Base-by-base conservation (phyloP, 2,797 vertebrate species). In the Acanthiza pusilla region DNA sequence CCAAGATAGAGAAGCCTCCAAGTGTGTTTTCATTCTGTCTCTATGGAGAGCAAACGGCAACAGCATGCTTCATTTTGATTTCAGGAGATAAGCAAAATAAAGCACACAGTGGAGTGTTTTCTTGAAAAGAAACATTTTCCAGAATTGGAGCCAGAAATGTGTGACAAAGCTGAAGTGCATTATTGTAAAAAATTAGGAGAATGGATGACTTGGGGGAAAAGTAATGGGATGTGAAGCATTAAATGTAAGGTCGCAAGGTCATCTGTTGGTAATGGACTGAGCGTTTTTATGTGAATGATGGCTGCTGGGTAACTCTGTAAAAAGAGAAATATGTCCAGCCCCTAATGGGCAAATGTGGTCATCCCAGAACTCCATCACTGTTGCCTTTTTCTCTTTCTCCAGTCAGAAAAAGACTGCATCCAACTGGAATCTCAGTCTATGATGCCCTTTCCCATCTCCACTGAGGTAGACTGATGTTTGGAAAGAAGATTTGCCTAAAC, bases 11-110 rank as follows among this genome's bases (percentile, higher is more conserved):
- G 67, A 77, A 84, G 22, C 30, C 30, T 42, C 16, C 40, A 32
- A 88, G 72, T n/a, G 42, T 70, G 47, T 75, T 76, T 92, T 92
- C 7, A 1, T 75, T 84, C 63, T 89, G 13, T 83, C 19, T 92
- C 65, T 92, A 29, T 40, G 53, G 66, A 91, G 30, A 73, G 68
- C 67, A 62, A 83, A 91, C 0, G 7, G 88, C 79, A 90, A 93
- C 6, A 8, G 47, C 76, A 70, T 67, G 71, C 73, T 92, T 89
- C 73, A 40, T 85, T 96, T 95, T 91, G 55, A 78, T 92, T 95
- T 89, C 71, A 73, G 61, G 40, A 91, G 89, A 96, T 91, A 94
- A 90, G 38, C 81, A 82, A 91, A 90, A 91, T 88, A 89, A 94
- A 84, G 82, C 74, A 57, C 73, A 62, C 42, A 45, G 71, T 60